Percentiles rank a stretch among this genome's conserved stretches.
phyloP scores from a whole-genome alignment of 2,797 vertebrate genomes.

The Pelobates cultripes region DNA sequence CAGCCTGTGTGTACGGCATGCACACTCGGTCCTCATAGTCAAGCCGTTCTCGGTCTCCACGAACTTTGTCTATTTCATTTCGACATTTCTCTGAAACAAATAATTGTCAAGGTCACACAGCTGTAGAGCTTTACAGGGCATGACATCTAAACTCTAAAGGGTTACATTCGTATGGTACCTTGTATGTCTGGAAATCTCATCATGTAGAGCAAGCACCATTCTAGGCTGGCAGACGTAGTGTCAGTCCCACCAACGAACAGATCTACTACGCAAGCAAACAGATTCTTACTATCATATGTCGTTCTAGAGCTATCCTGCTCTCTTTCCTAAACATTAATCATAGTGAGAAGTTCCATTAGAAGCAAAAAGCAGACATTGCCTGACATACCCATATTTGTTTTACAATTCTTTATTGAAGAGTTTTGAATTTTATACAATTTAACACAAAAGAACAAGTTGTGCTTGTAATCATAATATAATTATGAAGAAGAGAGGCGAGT shows the following conservation, averaged over 20 bases:
- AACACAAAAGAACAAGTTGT: too few relatives aligned
- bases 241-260: constrained; percentile 73
- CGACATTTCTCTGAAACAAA: constrained; percentile 33
- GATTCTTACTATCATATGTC: constrained; percentile 63
- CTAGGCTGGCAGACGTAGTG: constrained; percentile 49
- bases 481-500: too few relatives aligned
- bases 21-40: constrained; percentile 2
- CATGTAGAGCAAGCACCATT: constrained; percentile 68
- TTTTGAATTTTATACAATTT: too few relatives aligned
- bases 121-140: too few relatives aligned
- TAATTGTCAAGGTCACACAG: too few relatives aligned
- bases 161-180: constrained; percentile 54
- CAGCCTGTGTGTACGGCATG: too few relatives aligned
- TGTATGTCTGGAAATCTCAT: constrained; percentile 68
- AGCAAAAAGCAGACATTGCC: too few relatives aligned
- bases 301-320: constrained; percentile 56
- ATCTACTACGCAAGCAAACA: constrained; percentile 58
- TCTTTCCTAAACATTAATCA: constrained; percentile 19
- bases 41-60: constrained; percentile 22
- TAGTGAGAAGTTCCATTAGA: too few relatives aligned
- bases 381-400: too few relatives aligned
- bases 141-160: too few relatives aligned
- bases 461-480: too few relatives aligned
- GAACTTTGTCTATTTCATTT: constrained; percentile 41
- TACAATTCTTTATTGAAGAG: too few relatives aligned